phyloP scores from a whole-genome alignment of 2,113 vertebrate genomes.

The Elaphurus davidianus region DNA sequence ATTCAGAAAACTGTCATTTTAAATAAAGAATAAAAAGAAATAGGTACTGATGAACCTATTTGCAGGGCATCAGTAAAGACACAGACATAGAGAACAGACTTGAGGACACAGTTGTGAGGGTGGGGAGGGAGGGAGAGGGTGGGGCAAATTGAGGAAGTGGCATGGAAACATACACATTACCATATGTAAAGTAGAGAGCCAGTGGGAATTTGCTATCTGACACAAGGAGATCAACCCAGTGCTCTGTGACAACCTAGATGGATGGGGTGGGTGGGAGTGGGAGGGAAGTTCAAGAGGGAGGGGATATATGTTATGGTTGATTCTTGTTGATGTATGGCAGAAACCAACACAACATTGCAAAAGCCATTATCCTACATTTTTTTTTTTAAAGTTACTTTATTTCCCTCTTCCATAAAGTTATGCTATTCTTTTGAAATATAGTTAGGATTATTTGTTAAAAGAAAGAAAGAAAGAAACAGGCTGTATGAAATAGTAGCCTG shows the following conservation, averaged over 20 bases:
- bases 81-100: not conserved
- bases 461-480: not conserved
- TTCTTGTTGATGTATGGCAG: not conserved
- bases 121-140: rapidly evolving
- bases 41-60: not conserved
- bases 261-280: not conserved
- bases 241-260: not conserved
- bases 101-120: rapidly evolving
- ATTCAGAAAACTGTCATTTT: not conserved
- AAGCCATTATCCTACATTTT: not conserved
- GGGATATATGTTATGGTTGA: not conserved
- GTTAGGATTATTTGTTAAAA: not conserved
- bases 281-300: not conserved
- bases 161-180: not conserved
- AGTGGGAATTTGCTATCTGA: not conserved
- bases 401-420: not conserved
- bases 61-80: not conserved
- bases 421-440: not conserved
- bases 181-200: not conserved
- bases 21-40: not conserved
- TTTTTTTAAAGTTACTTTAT: not conserved
- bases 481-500: not conserved
- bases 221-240: not conserved
- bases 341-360: not conserved
- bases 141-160: not conserved